These are phyloP conservation scores for Acrocyrtus sp. DNA, from an alignment of 2,888 invertebrate species.

Conservation along the genomic window DNA sequence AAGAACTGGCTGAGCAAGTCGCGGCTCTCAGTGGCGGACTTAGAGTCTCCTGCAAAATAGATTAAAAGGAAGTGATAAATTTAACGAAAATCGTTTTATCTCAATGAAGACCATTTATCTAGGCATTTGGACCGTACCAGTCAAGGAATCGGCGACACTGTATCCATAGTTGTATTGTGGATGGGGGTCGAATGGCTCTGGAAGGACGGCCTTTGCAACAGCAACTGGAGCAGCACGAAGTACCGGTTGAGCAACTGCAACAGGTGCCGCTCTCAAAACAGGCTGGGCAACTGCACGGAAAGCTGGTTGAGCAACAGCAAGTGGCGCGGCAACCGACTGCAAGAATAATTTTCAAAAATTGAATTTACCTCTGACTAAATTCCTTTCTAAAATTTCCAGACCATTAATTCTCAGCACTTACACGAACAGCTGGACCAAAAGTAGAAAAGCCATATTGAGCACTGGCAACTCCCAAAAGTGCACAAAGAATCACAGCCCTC, in stretches of 20 bases:
- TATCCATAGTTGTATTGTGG: conserved; percentile 52
- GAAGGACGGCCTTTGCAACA: conserved; percentile 27
- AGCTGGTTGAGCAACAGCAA: conserved; percentile 25
- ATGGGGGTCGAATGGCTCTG: conserved; percentile 46
- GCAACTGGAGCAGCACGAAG: not conserved
- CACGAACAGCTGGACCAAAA: conserved; percentile 12
- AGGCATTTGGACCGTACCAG: not conserved
- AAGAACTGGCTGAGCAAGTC: conserved; percentile 10
- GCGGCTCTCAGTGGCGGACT: conserved; percentile 37
- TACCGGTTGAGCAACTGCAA: conserved; percentile 14
- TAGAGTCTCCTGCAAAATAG: conserved; percentile 54
- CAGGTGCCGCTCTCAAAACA: not conserved
- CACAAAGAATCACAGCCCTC: conserved; percentile 32
- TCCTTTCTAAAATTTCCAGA: not conserved
- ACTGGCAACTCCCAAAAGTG: conserved; percentile 43
- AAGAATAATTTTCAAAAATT: not conserved
- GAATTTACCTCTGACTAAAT: not conserved
- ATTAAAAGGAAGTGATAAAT: too few species aligned
- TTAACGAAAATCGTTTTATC: too few species aligned
- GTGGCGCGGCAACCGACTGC: not conserved
- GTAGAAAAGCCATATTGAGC: conserved; percentile 34
- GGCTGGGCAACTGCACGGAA: conserved; percentile 13
- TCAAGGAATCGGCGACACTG: conserved; percentile 26
- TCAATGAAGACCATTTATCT: conserved; percentile 31
- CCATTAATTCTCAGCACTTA: not conserved